phyloP scores from a whole-genome alignment of 2,888 invertebrate species.

The Bhutanitis thaidina region DNA sequence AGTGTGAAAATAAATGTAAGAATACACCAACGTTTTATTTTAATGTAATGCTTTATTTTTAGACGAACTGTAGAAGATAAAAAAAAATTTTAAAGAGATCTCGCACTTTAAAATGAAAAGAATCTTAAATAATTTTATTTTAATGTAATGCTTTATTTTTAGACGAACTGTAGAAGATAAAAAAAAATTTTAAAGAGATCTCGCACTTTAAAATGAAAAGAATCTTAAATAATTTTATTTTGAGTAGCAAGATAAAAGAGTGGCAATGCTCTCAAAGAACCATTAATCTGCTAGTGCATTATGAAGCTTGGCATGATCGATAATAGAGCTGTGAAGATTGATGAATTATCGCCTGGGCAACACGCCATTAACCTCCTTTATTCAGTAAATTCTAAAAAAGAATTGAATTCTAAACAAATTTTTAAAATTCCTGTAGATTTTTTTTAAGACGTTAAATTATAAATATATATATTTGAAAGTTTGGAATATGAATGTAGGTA shows the following conservation, averaged over 20 bases:
- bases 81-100: background rate
- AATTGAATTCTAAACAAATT: slow-evolving; percentile 14
- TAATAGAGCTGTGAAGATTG: slow-evolving; percentile 42
- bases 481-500: too few species aligned
- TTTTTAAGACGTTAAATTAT: background rate
- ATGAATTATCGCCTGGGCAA: slow-evolving; percentile 39
- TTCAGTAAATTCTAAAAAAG: slow-evolving; percentile 14
- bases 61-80: too few species aligned
- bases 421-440: background rate
- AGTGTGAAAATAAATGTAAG: too few species aligned
- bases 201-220: background rate
- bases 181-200: background rate
- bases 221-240: slow-evolving; percentile 34
- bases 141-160: too few species aligned
- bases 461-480: too few species aligned
- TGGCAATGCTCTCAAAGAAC: slow-evolving; percentile 44
- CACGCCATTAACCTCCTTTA: slow-evolving; percentile 23
- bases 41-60: too few species aligned
- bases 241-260: slow-evolving; percentile 42
- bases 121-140: slow-evolving; percentile 31
- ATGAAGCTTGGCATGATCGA: slow-evolving; percentile 48
- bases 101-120: background rate
- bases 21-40: too few species aligned
- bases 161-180: too few species aligned
- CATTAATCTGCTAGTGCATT: slow-evolving; percentile 59